Conservation (phyloP, 2,797 vertebrate genomes). For the Botia kubotai region DNA sequence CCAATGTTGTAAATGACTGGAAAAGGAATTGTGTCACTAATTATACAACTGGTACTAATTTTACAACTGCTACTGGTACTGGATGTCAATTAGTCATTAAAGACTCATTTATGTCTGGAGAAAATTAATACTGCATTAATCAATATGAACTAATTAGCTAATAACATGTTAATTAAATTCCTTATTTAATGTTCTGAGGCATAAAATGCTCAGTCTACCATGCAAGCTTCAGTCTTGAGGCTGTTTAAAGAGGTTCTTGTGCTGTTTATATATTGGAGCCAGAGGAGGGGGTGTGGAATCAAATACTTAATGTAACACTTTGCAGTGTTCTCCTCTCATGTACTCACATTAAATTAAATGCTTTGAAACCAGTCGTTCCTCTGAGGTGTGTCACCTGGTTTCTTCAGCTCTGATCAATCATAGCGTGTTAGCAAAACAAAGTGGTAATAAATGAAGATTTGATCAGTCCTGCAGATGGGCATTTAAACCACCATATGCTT, state of each 20-base stretch:
- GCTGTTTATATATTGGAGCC: background rate
- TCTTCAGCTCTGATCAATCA: constrained; percentile 59
- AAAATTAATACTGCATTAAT: constrained; percentile 83
- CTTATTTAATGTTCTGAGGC: constrained; percentile 77
- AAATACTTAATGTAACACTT: background rate
- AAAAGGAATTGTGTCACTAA: constrained; percentile 65
- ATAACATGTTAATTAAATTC: constrained; percentile 82
- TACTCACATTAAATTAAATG: background rate
- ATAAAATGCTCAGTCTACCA: constrained; percentile 70
- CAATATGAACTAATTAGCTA: constrained; percentile 80
- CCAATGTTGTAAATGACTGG: constrained; percentile 25
- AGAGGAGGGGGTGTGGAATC: background rate
- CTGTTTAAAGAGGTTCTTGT: background rate
- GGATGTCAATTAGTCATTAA: constrained; percentile 73
- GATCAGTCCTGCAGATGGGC: constrained; percentile 67
- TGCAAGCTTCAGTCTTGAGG: constrained; percentile 54
- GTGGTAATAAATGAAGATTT: constrained; percentile 62
- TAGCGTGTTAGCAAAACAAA: constrained; percentile 58
- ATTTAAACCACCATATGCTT: constrained; percentile 72
- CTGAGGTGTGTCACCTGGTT: constrained; percentile 45
- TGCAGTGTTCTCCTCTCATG: constrained; percentile 26
- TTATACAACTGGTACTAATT: constrained; percentile 66
- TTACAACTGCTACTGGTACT: too few relatives aligned
- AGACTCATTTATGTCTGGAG: constrained; percentile 71
- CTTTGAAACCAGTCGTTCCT: background rate